Base-by-base conservation (phyloP, 2,797 vertebrate genomes). In the Brachyrhaphis roseni region DNA sequence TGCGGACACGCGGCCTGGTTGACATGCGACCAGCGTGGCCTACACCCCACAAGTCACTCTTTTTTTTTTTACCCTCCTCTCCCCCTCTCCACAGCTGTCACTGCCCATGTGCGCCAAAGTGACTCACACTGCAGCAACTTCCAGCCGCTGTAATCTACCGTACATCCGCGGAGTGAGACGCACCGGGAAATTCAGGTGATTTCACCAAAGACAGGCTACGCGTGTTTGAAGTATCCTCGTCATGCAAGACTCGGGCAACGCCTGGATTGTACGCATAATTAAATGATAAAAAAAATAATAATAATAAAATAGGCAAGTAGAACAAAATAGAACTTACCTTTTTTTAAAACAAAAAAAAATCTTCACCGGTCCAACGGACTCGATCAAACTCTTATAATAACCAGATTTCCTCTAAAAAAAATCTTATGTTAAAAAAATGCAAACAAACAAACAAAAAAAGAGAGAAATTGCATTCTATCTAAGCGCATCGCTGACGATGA, bases 91-190 rank as follows among this genome's bases (percentile, higher is more conserved):
- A 87, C 91, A 88, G 85, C 88, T 93, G 94, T 94, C 93, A 91
- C 93, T 95, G 93, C 94, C 94, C 94, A 95, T 95, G 95, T 95
- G 95, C 94, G 95, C 95, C 91, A 95, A 95, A 95, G 95, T 96
- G 96, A 96, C 93, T 96, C 96, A 96, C 96, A 96, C 96, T 96
- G 96, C 96, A 96, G 96, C 90, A 96, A 96, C 94, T 96, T 95
- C 90, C 84, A 95, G 89, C 87, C 84, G 86, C 93, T 89, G 89
- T 87, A 83, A 90, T 90, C 90, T 92, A 92, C 94, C 93, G 95
- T 95, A 95, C 5, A 86, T 74, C 72, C 89, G 77, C 80, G 76
- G 91, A 81, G 83, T n/a, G 86, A 31, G 88, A 85, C 93, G 91
- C 91, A 93, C 77, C 59, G 70, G 46, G 62, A 76, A 83, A 82